phyloP scores from a whole-genome alignment of 2,888 invertebrate species.

The Torymus texanus region DNA sequence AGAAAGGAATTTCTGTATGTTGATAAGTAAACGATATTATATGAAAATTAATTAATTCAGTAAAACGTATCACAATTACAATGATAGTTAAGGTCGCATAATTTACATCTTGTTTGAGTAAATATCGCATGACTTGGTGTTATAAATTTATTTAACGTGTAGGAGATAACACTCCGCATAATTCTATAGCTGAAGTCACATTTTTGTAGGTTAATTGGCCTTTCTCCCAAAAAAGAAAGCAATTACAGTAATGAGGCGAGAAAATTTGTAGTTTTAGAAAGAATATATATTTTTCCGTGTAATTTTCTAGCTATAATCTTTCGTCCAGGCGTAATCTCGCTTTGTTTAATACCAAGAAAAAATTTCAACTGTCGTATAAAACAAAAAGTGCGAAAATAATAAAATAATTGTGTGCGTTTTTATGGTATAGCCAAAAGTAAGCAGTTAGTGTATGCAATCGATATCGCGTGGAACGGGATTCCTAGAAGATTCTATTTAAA shows the following conservation, averaged over 20 bases:
- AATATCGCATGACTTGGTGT: neutral
- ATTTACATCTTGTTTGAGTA: too few relatives aligned
- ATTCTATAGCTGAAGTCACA: neutral
- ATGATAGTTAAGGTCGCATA: too few relatives aligned
- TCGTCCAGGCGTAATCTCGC: neutral
- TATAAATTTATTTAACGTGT: neutral
- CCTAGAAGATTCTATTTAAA: too few relatives aligned
- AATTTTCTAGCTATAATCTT: neutral
- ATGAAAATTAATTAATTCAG: too few relatives aligned
- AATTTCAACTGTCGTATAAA: neutral
- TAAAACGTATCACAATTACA: too few relatives aligned
- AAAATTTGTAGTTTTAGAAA: neutral
- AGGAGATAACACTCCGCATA: neutral
- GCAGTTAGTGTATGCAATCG: neutral
- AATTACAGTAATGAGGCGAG: neutral
- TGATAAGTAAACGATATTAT: too few relatives aligned
- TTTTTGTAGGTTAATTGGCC: conserved; percentile 5
- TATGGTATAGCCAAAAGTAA: neutral
- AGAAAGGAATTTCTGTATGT: too few relatives aligned
- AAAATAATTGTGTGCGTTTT: neutral
- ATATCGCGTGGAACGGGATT: neutral
- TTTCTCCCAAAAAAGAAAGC: too few relatives aligned
- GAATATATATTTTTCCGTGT: neutral
- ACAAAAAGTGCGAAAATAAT: conserved; percentile 5
- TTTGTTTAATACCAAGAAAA: neutral